phyloP scores from a whole-genome alignment of 2,113 vertebrate species.

The Noctilio leporinus region DNA sequence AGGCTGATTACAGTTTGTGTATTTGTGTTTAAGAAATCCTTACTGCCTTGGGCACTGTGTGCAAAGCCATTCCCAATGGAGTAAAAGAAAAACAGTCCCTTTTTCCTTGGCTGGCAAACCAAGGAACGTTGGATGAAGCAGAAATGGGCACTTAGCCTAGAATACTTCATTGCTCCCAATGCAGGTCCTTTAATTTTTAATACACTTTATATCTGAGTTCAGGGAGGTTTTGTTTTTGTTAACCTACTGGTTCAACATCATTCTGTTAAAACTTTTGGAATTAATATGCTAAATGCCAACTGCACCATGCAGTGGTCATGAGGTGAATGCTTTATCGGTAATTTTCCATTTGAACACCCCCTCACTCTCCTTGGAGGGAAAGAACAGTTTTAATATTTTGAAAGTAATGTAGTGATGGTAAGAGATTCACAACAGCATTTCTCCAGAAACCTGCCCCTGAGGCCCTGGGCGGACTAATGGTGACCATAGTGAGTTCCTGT shows the following conservation, averaged over 20 bases:
- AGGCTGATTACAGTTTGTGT: background rate
- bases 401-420: background rate
- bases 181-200: background rate
- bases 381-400: background rate
- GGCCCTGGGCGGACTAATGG: accelerated
- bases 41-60: background rate
- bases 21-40: background rate
- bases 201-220: background rate
- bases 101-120: background rate
- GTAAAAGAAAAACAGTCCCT: background rate
- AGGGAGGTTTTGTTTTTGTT: background rate
- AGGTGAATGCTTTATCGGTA: background rate
- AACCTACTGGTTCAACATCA: background rate
- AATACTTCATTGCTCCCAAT: background rate
- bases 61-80: background rate
- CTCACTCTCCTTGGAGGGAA: background rate
- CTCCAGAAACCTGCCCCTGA: background rate
- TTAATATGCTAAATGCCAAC: background rate
- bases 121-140: background rate
- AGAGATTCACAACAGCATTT: background rate
- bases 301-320: background rate
- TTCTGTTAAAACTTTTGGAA: background rate
- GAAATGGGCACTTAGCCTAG: background rate
- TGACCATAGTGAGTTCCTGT: background rate
- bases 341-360: background rate